These are phyloP conservation scores for Sciaenops ocellatus DNA, from an alignment of 2,797 vertebrate species.

Conservation along the genomic window DNA sequence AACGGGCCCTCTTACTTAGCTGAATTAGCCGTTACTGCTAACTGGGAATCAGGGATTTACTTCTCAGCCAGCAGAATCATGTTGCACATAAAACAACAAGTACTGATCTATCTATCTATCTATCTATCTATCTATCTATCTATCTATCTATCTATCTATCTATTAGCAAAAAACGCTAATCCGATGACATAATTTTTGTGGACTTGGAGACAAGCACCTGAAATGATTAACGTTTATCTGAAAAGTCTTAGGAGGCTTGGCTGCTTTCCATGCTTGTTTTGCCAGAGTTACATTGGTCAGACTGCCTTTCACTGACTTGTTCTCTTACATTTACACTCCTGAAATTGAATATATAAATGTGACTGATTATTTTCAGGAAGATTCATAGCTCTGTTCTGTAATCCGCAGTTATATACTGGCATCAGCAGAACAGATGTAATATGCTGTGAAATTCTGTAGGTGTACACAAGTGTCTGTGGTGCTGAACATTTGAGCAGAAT, in stretches of 20 bases:
- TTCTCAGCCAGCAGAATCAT: no score
- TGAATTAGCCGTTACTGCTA: no score
- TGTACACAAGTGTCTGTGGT: constrained; percentile 6
- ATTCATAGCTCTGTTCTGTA: neutral
- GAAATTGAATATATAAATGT: neutral
- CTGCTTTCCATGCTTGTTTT: neutral
- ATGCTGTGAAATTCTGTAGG: constrained; percentile 26
- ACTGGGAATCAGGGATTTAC: no score
- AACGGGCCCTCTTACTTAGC: no score
- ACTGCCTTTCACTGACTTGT: neutral
- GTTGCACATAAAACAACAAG: no score
- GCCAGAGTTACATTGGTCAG: neutral
- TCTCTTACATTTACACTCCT: neutral
- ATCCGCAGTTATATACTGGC: neutral
- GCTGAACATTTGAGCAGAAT: constrained; percentile 26
- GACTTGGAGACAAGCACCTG: neutral
- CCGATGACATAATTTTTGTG: no score
- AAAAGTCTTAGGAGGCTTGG: neutral
- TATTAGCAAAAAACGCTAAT: no score
- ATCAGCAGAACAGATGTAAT: constrained; percentile 10
- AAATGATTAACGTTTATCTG: neutral
- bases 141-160: no score
- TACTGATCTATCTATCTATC: no score
- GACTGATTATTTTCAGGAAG: neutral
- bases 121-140: no score